A percentile compares a stretch with the other conserved stretches of the same genome.
Conservation (phyloP, 2,113 vertebrate genomes). For the Microcebus ravelobensis region DNA sequence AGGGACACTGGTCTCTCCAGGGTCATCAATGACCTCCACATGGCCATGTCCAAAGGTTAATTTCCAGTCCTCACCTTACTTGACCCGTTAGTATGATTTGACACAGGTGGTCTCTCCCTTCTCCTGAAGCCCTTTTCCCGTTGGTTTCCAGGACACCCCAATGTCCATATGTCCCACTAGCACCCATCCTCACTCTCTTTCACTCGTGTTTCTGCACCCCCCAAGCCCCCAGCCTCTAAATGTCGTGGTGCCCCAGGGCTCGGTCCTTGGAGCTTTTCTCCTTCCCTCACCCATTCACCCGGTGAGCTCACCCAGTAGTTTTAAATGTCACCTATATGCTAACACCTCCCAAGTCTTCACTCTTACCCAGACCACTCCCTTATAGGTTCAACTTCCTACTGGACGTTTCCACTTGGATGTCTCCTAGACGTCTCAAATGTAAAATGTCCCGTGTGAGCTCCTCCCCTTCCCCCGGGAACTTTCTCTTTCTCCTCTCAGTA, state of each 20-base stretch:
- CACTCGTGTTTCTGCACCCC: not conserved
- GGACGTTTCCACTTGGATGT: not conserved
- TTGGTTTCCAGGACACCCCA: not conserved
- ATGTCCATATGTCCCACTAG: not conserved
- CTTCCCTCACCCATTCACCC: not conserved
- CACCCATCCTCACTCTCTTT: not conserved
- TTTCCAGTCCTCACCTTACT: not conserved
- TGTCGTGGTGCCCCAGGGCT: not conserved
- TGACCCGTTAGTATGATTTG: not conserved
- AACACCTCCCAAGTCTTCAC: not conserved
- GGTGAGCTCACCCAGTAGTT: not conserved
- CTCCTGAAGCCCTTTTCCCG: not conserved
- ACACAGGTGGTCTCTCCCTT: not conserved
- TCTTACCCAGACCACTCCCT: not conserved
- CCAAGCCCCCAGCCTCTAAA: not conserved
- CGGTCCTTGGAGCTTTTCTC: not conserved
- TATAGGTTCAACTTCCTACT: not conserved
- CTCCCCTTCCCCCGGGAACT: not conserved
- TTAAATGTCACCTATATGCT: not conserved
- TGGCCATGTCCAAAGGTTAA: not conserved
- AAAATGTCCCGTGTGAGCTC: not conserved
- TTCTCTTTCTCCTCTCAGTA: not conserved
- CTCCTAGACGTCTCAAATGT: not conserved
- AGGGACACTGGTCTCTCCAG: not conserved
- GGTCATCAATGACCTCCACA: not conserved